These are phyloP conservation scores for Aelia acuminata DNA, from an alignment of 2,888 invertebrate genomes.

Conservation along the genomic window DNA sequence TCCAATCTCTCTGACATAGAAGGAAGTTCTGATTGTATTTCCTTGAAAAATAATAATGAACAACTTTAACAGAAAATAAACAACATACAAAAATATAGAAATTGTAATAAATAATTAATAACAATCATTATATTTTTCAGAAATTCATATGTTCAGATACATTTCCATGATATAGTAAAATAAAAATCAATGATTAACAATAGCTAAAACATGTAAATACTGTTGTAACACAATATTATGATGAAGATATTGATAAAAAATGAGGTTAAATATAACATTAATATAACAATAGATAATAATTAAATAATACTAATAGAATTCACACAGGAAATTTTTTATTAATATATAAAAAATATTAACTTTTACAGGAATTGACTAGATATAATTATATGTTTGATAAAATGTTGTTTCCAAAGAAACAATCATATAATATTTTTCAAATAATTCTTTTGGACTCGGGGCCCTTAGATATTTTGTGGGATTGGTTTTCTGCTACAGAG, in stretches of 20 bases:
- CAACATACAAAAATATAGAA: background rate
- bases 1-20: slow-evolving; percentile 83
- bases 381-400: background rate
- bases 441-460: background rate
- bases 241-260: background rate
- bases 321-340: background rate
- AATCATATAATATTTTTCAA: background rate
- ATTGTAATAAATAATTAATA: background rate
- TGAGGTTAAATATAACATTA: background rate
- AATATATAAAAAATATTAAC: background rate
- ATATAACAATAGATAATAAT: background rate
- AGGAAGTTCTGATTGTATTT: slow-evolving; percentile 82
- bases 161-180: background rate
- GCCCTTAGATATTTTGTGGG: too few relatives aligned
- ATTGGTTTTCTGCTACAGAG: too few relatives aligned
- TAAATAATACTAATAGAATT: background rate
- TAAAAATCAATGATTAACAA: background rate
- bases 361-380: background rate
- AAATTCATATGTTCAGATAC: background rate
- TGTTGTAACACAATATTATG: background rate
- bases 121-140: background rate
- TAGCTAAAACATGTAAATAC: background rate
- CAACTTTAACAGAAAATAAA: slow-evolving; percentile 16
- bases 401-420: background rate
- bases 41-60: slow-evolving; percentile 67